These are phyloP conservation scores for Nematopogon swammerdamellus DNA, from an alignment of 2,888 invertebrate genomes.

Conservation along the genomic window DNA sequence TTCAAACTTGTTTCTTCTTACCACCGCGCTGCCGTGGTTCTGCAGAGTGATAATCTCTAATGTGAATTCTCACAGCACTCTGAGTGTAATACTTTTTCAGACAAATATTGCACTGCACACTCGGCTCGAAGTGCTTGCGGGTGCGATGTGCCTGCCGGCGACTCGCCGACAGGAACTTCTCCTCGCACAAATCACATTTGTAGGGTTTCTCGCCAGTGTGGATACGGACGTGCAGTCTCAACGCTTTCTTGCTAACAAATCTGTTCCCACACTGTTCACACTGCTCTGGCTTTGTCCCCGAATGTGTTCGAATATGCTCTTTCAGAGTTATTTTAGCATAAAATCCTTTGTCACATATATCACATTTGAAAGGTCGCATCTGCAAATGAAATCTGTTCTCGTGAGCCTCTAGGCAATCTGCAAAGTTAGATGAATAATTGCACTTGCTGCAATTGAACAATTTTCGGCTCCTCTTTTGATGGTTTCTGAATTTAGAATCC, in stretches of 20 bases:
- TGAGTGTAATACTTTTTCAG: not conserved
- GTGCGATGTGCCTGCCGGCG: not conserved
- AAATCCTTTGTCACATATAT: not conserved
- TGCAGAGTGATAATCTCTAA: not conserved
- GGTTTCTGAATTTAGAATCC: not conserved
- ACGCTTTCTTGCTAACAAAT: not conserved
- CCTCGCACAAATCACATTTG: not conserved
- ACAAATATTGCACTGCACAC: not conserved
- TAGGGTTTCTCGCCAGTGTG: not conserved
- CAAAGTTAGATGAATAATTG: not conserved
- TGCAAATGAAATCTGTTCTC: not conserved
- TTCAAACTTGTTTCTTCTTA: not conserved
- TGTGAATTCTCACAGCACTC: not conserved
- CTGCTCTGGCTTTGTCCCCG: not conserved
- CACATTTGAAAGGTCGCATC: not conserved
- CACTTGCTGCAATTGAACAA: not conserved
- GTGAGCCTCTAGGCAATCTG: not conserved
- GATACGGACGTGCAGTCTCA: not conserved
- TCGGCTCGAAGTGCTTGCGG: not conserved
- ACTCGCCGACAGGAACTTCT: conserved; percentile 8
- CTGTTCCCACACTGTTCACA: not conserved
- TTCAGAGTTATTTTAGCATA: not conserved
- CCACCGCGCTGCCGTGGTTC: not conserved
- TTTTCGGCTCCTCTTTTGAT: not conserved
- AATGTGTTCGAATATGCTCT: not conserved